Evolutionary conservation across 2,888 invertebrate species (phyloP), one percentile per base, ranked within the genome.

Genomic region (Andrena trimmerana): DNA sequence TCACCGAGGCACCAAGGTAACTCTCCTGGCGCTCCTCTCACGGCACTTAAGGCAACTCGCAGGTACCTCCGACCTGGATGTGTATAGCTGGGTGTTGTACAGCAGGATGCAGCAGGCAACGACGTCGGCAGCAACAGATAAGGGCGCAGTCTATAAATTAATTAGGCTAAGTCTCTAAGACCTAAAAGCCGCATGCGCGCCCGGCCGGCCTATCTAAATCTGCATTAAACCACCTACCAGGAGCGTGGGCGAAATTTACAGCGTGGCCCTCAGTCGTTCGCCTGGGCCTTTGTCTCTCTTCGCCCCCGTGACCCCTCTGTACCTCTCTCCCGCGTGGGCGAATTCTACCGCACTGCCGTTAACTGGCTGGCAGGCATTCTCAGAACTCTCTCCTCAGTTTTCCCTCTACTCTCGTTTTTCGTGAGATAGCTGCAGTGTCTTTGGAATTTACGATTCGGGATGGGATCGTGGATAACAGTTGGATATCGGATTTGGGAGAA

Each of bases 131-230:
- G 89, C 86, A 89, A 90, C 90, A 90, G 91, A 91, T 91, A 91
- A 91, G 88, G 87, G 87, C 85, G 88, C 87, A 84, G 91, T 91
- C 92, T 92, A 92, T 93, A 93, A 93, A 93, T 93, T 93, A 93
- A 93, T 93, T 93, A 93, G 91, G 88, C 90, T 86, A 90, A 92
- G 91, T 91, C 92, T 90, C 88, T 84, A 90, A 91, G 91, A 91
- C 92, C 89, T 89, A 88, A 92, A 91, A 92, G 92, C 92, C 89
- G 88, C 84, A 78, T 78, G 83, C 86, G 85, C 83, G 77, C 75
- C 62, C 82, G 68, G 54, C 70, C 84, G 75, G 84, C 88, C 89
- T 90, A 92, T 90, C 92, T 92, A 92, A 91, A 92, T 92, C 92
- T 91, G 89, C 90, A 92, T 93, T 92, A 92, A 92, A 91, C 90